Percentiles rank a stretch among this genome's conserved stretches.
Conservation (phyloP, 1,140 invertebrate genomes). For the Lordiphosa mommai region DNA sequence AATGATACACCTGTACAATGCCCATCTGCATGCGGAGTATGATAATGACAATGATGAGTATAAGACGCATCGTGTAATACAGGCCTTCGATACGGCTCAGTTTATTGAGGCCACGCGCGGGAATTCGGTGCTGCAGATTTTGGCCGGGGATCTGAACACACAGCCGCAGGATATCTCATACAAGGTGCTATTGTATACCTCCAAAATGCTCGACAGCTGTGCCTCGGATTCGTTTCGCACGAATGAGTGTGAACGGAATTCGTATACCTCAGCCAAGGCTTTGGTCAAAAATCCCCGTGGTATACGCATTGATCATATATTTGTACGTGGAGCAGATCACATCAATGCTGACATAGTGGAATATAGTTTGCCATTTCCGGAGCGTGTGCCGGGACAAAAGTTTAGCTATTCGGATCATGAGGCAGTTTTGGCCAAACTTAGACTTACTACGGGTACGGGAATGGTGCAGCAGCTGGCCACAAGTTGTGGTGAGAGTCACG, state of each 20-base stretch:
- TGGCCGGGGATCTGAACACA: conserved; percentile 96
- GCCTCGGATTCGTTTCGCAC: conserved; percentile 82
- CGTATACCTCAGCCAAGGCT: conserved; percentile 84
- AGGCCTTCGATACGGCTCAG: conserved; percentile 96
- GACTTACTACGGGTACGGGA: conserved; percentile 23
- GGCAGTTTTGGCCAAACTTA: conserved; percentile 87
- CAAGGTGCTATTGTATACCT: conserved; percentile 80
- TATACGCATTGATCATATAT: conserved; percentile 94
- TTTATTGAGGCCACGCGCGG: conserved; percentile 92
- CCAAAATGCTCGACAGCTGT: conserved; percentile 80
- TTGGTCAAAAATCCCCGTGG: conserved; percentile 85
- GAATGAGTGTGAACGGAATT: conserved; percentile 90
- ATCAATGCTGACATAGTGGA: conserved; percentile 82
- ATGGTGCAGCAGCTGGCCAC: conserved; percentile 11
- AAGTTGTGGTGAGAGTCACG: conserved; percentile 17
- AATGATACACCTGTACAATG: conserved; percentile 89
- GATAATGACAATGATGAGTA: conserved; percentile 92
- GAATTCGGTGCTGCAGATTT: conserved; percentile 88
- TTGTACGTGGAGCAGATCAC: conserved; percentile 82
- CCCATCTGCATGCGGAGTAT: conserved; percentile 98
- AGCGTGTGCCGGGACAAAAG: conserved; percentile 85
- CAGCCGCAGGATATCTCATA: conserved; percentile 93
- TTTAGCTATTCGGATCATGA: conserved; percentile 96
- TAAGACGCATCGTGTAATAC: conserved; percentile 91
- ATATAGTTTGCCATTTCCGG: conserved; percentile 86